phyloP scores from a whole-genome alignment of 2,797 vertebrate species.

The Phoebastria nigripes region DNA sequence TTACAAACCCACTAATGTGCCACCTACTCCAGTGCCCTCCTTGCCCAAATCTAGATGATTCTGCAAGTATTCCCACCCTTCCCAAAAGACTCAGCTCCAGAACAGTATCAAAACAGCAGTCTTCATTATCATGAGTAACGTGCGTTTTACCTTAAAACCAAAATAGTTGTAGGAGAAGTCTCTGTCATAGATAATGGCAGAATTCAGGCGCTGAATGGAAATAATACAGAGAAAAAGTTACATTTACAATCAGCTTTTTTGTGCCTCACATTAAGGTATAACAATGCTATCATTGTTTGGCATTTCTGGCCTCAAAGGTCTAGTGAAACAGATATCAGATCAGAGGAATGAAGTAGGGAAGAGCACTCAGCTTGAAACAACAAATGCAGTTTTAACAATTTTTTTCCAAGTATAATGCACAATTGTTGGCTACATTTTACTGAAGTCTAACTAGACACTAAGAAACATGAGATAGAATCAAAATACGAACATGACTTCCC shows the following conservation, averaged over 20 bases:
- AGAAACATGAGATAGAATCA: background rate
- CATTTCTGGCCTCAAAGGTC: background rate
- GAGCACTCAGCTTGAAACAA: background rate
- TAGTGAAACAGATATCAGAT: background rate
- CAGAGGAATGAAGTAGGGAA: background rate
- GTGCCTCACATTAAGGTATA: background rate
- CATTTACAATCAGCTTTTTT: background rate
- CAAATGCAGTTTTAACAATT: background rate
- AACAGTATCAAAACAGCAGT: background rate
- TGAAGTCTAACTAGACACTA: background rate
- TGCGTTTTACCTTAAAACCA: slow-evolving; percentile 88
- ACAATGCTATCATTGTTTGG: rapidly evolving
- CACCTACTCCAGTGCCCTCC: background rate
- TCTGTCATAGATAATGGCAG: slow-evolving; percentile 93
- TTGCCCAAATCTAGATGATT: rapidly evolving
- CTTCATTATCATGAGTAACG: background rate
- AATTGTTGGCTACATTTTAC: background rate
- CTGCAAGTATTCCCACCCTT: background rate
- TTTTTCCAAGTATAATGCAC: background rate
- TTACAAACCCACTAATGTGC: background rate
- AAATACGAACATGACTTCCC: rapidly evolving
- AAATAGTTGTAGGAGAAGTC: slow-evolving; percentile 99
- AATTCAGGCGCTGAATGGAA: slow-evolving; percentile 86
- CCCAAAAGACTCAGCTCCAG: background rate
- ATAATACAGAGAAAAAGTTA: background rate